Evolutionary conservation across 2,888 invertebrate genomes (phyloP).

Genomic region (Xestobium rufovillosum): DNA sequence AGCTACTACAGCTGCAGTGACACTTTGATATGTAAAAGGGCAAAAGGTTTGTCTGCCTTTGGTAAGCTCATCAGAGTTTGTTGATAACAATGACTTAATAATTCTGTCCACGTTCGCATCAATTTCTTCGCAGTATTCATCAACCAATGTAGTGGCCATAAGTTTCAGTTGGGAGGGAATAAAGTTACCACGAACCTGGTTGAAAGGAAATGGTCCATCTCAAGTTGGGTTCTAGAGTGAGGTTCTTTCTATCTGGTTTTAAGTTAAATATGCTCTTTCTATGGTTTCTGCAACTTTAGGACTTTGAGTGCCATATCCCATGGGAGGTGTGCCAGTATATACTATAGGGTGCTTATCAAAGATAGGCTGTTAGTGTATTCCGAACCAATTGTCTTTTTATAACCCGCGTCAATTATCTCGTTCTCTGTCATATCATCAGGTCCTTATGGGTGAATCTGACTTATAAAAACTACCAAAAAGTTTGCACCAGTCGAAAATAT

Average conservation of each 20-base stretch:
- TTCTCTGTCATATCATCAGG: too few relatives aligned
- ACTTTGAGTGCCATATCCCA: conserved; percentile 27
- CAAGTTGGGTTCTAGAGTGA: too few relatives aligned
- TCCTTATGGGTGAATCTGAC: too few relatives aligned
- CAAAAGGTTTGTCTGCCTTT: conserved; percentile 25
- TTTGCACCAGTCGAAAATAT: too few relatives aligned
- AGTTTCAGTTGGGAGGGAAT: conserved; percentile 18
- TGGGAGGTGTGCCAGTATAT: conserved; percentile 26
- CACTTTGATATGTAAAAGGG: conserved; percentile 19
- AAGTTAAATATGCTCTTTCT: conserved; percentile 22
- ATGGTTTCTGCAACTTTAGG: conserved; percentile 29
- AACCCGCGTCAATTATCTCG: too few relatives aligned
- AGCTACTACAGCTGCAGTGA: conserved; percentile 21
- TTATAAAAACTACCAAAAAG: too few relatives aligned
- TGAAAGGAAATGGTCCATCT: conserved; percentile 22
- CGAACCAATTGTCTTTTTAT: too few relatives aligned
- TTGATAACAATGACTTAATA: conserved; percentile 12
- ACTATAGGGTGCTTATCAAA: too few relatives aligned
- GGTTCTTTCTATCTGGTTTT: conserved; percentile 17
- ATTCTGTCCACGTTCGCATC: conserved; percentile 5
- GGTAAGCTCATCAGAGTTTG: conserved; percentile 22
- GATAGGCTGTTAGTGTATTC: too few relatives aligned
- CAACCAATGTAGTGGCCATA: conserved; percentile 20
- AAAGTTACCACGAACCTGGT: conserved; percentile 24
- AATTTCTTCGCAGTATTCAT: conserved; percentile 13